A percentile compares a stretch with the other conserved stretches of the same genome.
phyloP scores from a whole-genome alignment of 2,113 vertebrate genomes.

The Notarius quadriscutis region DNA sequence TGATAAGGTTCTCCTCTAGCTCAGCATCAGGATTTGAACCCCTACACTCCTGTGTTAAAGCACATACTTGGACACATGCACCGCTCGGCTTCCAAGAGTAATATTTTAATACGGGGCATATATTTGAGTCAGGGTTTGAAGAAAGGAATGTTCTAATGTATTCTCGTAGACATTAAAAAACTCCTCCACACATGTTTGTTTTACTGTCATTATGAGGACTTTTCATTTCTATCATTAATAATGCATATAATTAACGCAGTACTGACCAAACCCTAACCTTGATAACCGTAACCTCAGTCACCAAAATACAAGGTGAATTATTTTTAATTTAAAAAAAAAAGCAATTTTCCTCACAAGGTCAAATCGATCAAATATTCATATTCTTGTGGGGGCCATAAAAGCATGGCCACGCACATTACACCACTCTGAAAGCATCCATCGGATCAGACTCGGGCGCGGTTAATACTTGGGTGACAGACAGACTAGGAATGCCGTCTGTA shows the following conservation, averaged over 20 bases:
- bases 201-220: neutral
- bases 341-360: too few species aligned
- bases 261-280: neutral
- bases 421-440: neutral
- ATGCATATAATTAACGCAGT: neutral
- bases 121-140: conserved; percentile 7
- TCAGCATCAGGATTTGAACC: neutral
- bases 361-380: neutral
- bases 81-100: neutral
- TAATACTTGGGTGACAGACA: neutral
- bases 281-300: too few species aligned
- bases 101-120: neutral
- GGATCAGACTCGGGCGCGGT: neutral
- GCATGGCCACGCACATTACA: neutral
- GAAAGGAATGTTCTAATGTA: neutral
- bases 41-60: neutral
- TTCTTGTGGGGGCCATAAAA: neutral
- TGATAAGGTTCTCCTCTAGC: conserved; percentile 35
- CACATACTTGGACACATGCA: neutral
- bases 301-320: too few species aligned
- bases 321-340: too few species aligned
- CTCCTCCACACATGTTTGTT: neutral
- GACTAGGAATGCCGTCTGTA: neutral
- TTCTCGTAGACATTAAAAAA: conserved; percentile 17
- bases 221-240: neutral